Conservation (phyloP, 2,888 invertebrate species). For the Drosophila infuscata region DNA sequence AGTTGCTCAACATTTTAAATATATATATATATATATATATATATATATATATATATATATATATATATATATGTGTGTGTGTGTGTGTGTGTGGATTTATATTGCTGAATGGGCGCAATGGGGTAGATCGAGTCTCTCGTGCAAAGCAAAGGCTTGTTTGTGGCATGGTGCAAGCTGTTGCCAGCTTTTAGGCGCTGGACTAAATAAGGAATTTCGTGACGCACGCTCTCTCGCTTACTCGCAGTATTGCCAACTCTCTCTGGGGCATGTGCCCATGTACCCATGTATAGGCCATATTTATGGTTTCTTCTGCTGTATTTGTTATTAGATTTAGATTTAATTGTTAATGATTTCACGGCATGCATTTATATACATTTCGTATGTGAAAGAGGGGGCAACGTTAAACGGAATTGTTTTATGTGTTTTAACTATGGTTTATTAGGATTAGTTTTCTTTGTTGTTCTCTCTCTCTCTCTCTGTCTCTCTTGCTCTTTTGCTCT, state of each 20-base stretch:
- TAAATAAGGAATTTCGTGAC: slow-evolving; percentile 9
- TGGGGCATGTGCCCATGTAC: slow-evolving; percentile 31
- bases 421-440: slow-evolving; percentile 26
- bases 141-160: slow-evolving; percentile 14
- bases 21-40: background rate
- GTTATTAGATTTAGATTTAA: slow-evolving; percentile 6
- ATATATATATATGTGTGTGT: background rate
- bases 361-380: slow-evolving; percentile 50
- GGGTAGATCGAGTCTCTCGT: slow-evolving; percentile 16
- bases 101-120: slow-evolving; percentile 19
- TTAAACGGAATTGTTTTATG: slow-evolving; percentile 20
- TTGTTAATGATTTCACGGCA: slow-evolving; percentile 18
- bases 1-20: background rate
- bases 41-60: background rate
- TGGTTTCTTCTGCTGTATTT: slow-evolving; percentile 10
- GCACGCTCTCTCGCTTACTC: slow-evolving; percentile 8
- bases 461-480: slow-evolving; percentile 13
- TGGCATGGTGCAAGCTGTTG: slow-evolving; percentile 22
- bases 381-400: slow-evolving; percentile 33
- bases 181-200: slow-evolving; percentile 39
- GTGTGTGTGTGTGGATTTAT: background rate
- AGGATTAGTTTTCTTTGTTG: slow-evolving; percentile 17
- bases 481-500: slow-evolving; percentile 25
- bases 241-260: slow-evolving; percentile 22
- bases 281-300: slow-evolving; percentile 16